Conservation (phyloP, 2,888 invertebrate species). For the Taenaris catops region DNA sequence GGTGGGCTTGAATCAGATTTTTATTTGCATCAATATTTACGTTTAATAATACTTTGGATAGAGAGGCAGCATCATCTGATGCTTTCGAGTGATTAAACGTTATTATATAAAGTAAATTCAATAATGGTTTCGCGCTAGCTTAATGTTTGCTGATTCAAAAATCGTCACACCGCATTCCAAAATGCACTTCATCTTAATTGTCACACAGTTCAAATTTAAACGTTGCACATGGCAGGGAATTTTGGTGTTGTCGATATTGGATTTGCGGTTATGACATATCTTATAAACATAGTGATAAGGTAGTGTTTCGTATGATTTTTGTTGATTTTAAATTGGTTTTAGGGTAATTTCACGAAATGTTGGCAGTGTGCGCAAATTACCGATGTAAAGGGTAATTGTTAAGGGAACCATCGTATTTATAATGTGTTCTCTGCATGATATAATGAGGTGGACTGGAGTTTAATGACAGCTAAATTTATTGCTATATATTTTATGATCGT, state of each 20-base stretch:
- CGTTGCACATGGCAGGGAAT: conserved; percentile 25
- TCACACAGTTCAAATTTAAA: conserved; percentile 33
- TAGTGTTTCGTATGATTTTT: too few relatives aligned
- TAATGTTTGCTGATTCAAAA: conserved; percentile 63
- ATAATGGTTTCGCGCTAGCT: conserved; percentile 70
- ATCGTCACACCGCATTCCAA: conserved; percentile 13
- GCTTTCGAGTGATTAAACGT: conserved; percentile 75
- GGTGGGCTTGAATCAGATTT: background rate
- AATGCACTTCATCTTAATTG: conserved; percentile 30
- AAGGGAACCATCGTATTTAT: conserved; percentile 28
- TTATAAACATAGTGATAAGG: too few relatives aligned
- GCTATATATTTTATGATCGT: conserved; percentile 12
- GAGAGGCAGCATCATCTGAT: conserved; percentile 70
- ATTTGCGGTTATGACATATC: background rate
- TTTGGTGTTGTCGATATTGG: conserved; percentile 13
- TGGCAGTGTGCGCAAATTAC: conserved; percentile 68
- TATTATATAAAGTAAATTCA: conserved; percentile 80
- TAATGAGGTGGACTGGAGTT: conserved; percentile 38
- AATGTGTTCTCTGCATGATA: conserved; percentile 48
- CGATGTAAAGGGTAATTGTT: conserved; percentile 63
- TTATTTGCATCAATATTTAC: background rate
- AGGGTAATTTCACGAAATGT: conserved; percentile 54
- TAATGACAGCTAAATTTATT: conserved; percentile 23
- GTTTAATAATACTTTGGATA: conserved; percentile 26
- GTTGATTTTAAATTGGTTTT: conserved; percentile 12